A percentile compares a stretch with the other conserved stretches of the same genome.
phyloP scores from a whole-genome alignment of 2,797 vertebrate species.

The Aeoliscus strigatus region DNA sequence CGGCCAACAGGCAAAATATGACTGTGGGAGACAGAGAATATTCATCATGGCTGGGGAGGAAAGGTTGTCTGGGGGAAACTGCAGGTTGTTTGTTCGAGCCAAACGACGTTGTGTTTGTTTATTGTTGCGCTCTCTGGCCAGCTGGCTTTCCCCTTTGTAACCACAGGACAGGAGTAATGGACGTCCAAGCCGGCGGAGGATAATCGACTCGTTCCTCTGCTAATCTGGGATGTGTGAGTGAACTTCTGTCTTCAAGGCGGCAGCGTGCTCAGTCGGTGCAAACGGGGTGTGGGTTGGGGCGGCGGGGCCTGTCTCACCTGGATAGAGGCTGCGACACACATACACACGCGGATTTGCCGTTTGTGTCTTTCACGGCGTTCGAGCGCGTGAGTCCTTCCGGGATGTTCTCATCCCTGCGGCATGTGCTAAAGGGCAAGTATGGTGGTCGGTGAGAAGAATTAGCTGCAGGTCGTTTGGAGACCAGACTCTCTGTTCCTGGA shows the following conservation, averaged over 20 bases:
- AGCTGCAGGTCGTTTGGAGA: neutral
- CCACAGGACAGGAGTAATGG: constrained; percentile 54
- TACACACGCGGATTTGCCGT: constrained; percentile 14
- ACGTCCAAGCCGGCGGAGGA: constrained; percentile 29
- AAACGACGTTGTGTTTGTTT: constrained; percentile 65
- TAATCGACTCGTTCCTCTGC: constrained; percentile 10
- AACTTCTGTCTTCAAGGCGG: too few species aligned
- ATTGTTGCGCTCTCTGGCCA: constrained; percentile 61
- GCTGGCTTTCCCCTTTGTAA: constrained; percentile 53
- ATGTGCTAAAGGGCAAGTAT: constrained; percentile 9
- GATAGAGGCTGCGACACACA: constrained; percentile 26
- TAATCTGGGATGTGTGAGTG: too few species aligned
- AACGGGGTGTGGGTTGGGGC: too few species aligned
- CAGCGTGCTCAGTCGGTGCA: too few species aligned
- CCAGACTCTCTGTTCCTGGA: too few species aligned
- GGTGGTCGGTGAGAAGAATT: constrained; percentile 5
- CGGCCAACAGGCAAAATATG: constrained; percentile 48
- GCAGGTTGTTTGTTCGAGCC: constrained; percentile 56
- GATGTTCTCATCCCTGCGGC: constrained; percentile 8
- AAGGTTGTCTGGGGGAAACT: constrained; percentile 49
- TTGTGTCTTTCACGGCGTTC: constrained; percentile 19
- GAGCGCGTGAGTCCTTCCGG: constrained; percentile 7
- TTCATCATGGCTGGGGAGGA: constrained; percentile 55
- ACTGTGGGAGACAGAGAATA: constrained; percentile 46
- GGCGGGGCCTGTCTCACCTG: constrained; percentile 36